A percentile compares a stretch with the other conserved stretches of the same genome.
These are phyloP conservation scores for Diphyllodes magnificus DNA, from an alignment of 2,113 vertebrate genomes.

Conservation along the genomic window DNA sequence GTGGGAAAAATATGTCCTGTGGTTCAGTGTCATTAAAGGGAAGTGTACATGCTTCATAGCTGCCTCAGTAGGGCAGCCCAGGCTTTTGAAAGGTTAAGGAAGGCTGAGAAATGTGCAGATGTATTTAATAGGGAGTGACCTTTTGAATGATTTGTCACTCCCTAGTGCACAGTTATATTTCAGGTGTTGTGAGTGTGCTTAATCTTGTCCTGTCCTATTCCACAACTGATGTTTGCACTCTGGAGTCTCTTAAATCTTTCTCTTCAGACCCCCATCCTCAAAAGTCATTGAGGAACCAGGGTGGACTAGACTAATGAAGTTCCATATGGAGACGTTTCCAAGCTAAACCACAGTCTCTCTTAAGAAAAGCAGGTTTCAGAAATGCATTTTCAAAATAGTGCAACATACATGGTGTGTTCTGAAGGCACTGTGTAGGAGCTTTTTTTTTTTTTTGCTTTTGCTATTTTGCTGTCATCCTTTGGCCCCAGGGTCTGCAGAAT, in stretches of 20 bases:
- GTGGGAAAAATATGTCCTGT: conserved; percentile 27
- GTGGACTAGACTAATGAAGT: neutral
- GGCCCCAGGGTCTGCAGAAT: neutral
- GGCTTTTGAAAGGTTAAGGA: conserved; percentile 1
- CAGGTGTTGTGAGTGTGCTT: conserved; percentile 51
- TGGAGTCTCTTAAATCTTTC: conserved; percentile 26
- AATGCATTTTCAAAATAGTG: neutral
- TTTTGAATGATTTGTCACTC: conserved; percentile 57
- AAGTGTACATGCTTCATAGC: conserved; percentile 15
- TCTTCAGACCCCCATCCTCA: neutral
- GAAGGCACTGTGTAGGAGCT: neutral
- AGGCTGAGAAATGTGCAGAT: conserved; percentile 39
- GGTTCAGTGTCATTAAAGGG: conserved; percentile 38
- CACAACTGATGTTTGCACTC: neutral
- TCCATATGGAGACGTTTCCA: neutral
- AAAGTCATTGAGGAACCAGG: neutral
- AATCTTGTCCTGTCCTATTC: conserved; percentile 37
- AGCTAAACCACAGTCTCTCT: neutral
- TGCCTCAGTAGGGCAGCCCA: neutral
- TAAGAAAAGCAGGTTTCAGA: neutral
- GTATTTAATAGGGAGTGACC: conserved; percentile 60
- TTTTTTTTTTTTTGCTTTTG: neutral
- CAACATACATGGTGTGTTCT: fast-evolving
- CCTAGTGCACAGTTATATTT: conserved; percentile 20
- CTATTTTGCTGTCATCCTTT: neutral